A percentile compares a stretch with the other conserved stretches of the same genome.
Conservation (phyloP, 2,888 invertebrate genomes). For the Heteropelma amictum region DNA sequence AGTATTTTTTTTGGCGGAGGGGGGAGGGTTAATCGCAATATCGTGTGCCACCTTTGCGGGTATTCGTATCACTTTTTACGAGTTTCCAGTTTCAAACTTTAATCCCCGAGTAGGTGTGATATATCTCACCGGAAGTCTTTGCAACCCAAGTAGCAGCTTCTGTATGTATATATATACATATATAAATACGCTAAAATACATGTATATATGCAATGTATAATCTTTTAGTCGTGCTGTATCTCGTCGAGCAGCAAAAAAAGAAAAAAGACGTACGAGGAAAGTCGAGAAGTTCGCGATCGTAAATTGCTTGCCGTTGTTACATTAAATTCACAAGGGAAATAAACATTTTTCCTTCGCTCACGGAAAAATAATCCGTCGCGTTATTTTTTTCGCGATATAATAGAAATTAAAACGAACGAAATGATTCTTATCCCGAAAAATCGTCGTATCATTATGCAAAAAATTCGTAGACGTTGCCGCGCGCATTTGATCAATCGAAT, state of each 20-base stretch:
- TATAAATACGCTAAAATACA: neutral
- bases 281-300: constrained; percentile 10
- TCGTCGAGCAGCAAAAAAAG: neutral
- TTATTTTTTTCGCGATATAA: too few relatives aligned
- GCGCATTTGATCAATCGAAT: too few relatives aligned
- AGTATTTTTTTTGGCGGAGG: neutral
- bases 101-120: constrained; percentile 21
- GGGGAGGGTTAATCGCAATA: neutral
- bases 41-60: constrained; percentile 19
- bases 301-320: constrained; percentile 8
- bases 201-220: neutral
- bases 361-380: too few relatives aligned
- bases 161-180: neutral
- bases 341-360: neutral
- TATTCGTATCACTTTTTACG: constrained; percentile 12
- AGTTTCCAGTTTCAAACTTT: constrained; percentile 22
- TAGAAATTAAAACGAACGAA: too few relatives aligned
- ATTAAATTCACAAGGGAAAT: neutral
- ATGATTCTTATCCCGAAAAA: too few relatives aligned
- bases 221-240: constrained; percentile 8
- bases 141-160: constrained; percentile 15
- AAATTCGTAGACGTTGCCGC: too few relatives aligned
- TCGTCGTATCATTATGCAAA: too few relatives aligned
- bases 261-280: constrained; percentile 19
- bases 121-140: constrained; percentile 35